Base-by-base conservation (phyloP, 2,113 vertebrate species). In the Ptyas mucosa region DNA sequence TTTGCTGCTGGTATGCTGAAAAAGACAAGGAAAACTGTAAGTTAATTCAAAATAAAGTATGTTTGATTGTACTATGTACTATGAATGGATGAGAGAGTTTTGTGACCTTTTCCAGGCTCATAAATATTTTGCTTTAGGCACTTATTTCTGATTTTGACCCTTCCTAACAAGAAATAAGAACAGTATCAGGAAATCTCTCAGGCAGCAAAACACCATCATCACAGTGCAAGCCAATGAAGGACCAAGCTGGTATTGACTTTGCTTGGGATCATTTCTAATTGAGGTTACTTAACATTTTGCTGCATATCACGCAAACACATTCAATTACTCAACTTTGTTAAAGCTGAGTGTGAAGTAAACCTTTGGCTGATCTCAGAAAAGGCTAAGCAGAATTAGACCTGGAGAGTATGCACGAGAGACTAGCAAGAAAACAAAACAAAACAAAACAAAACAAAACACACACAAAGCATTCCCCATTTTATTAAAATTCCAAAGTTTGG, bases 1-100 rank as follows among this genome's bases (percentile, higher is more conserved):
- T 53, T 54, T 96, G 21, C 24, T 29, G 23, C 61, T 93, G 15
- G 87, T 57, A 10, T 58, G 87, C 46, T 51, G 5, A 0, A 3
- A 18, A 0, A 85, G 90, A 49, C 6, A 2, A 88, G 89, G 95
- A 94, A 95, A 96, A 26, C 94, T 92, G 23, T 26, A 46, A 95
- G 94, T 95, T 95, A 95, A 91, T 94, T 95, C 94, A 85, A 94
- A 96, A 94, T 95, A 90, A 21, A 12, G 23, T 92, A 95, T 90
- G 75, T 91, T 91, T 96, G 92, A 90, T 92, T 24, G 10, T 58
- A n/a, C 96, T 94, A 87, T n/a, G 75, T 81, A 43, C 49, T 39
- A 21, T 85, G 61, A 61, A 95, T 34, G 7, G 14, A 91, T 95
- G 46, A 93, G 95, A 93, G 89, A 14, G 92, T 91, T 91, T 93